Evolutionary conservation across 2,113 vertebrate genomes (phyloP), one percentile per base, ranked within the genome.

Genomic region (Melanerpes formicivorus): DNA sequence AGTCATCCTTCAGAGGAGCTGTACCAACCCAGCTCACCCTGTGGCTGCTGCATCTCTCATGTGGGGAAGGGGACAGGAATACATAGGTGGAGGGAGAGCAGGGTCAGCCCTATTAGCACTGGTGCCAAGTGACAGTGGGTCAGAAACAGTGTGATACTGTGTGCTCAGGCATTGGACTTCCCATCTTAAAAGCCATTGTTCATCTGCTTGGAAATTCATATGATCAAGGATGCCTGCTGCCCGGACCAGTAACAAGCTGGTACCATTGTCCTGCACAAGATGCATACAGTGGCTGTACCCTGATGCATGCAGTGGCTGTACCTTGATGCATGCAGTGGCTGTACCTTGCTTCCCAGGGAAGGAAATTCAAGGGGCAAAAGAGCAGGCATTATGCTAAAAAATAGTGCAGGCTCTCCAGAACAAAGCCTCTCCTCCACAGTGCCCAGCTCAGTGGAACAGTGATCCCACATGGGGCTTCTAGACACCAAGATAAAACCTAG

Each of bases 211-310:
- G 71, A 59, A 88, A 64, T 27, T 86, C 54, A 44, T 15, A 62
- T 0, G 2, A 78, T 37, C 48, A 72, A 10, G 7, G 17, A 48
- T 46, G 74, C 22, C 67, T 26, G 42, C 67, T 48, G 30, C 10
- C 29, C 37, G 44, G 62, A 54, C 32, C 44, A 90, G 87, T 78
- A 81, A 69, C 6, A 0, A 92, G 80, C 59, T 87, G 78, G 78
- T 32, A 93, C 93, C 19, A 75, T 87, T 89, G 66, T 89, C 78
- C 67, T 58, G 58, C 79, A 66, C 30, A n/a, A 84, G 74, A 79
- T 34, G 46, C 73, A 73, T 0, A 7, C 6, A 5, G 50, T 40
- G 29, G 58, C 42, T 70, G 63, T 48, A 48, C 19, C 46, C 18
- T 18, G 70, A 75, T 37, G 44, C 69, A 73, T 0, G 37, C 37